These are phyloP conservation scores for Drosophila ficusphila DNA, from an alignment of 1,140 invertebrate species.

Conservation along the genomic window DNA sequence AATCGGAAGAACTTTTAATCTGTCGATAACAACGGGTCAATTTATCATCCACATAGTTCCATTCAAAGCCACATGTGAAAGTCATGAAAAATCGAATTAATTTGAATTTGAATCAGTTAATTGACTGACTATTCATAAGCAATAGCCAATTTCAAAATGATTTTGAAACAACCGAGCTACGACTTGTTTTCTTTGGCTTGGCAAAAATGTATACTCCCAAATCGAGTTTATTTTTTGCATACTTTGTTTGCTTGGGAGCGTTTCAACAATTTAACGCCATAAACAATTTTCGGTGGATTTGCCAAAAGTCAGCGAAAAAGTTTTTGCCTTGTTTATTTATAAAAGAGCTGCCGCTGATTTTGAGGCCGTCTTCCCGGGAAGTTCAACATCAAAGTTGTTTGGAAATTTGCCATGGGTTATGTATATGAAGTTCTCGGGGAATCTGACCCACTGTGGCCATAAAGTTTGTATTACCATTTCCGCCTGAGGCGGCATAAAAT, in stretches of 20 bases:
- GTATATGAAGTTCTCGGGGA: slow-evolving; percentile 21
- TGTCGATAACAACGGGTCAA: slow-evolving; percentile 18
- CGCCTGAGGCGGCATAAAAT: slow-evolving; percentile 45
- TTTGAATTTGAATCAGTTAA: slow-evolving; percentile 38
- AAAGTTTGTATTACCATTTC: slow-evolving; percentile 48
- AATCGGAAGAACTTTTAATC: slow-evolving; percentile 26
- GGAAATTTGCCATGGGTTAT: slow-evolving; percentile 24
- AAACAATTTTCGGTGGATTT: slow-evolving; percentile 25
- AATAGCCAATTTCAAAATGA: slow-evolving; percentile 16
- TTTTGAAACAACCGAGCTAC: slow-evolving; percentile 18
- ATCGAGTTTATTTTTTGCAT: slow-evolving; percentile 10
- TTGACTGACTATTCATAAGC: slow-evolving; percentile 30
- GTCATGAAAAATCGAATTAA: slow-evolving; percentile 37
- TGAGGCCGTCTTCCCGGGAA: slow-evolving; percentile 20
- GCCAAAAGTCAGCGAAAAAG: slow-evolving; percentile 21
- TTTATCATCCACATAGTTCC: slow-evolving; percentile 26
- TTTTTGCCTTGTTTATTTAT: slow-evolving; percentile 23
- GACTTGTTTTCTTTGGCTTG: slow-evolving; percentile 32
- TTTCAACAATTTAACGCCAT: slow-evolving; percentile 33
- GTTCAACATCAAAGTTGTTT: slow-evolving; percentile 26
- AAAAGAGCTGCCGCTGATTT: slow-evolving; percentile 20
- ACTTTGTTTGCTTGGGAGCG: slow-evolving; percentile 20
- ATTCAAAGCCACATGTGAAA: slow-evolving; percentile 19
- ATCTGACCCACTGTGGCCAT: slow-evolving; percentile 39
- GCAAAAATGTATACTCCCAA: slow-evolving; percentile 13